A percentile compares a stretch with the other conserved stretches of the same genome.
Conservation (phyloP, 2,888 invertebrate species). For the Tetragonula carbonaria region DNA sequence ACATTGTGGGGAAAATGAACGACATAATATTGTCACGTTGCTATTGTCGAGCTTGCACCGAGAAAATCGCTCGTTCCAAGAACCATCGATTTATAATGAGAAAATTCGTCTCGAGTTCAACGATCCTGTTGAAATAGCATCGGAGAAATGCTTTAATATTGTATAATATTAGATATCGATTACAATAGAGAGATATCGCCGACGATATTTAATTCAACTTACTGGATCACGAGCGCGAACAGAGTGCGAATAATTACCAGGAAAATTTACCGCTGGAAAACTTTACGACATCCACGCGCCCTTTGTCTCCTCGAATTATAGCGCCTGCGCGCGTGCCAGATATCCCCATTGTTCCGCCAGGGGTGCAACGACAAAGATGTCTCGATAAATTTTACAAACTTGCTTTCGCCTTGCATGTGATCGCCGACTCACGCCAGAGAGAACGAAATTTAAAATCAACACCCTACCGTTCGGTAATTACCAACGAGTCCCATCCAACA, state of each 20-base stretch:
- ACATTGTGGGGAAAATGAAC: too few species aligned
- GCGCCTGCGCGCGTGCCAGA: slow-evolving; percentile 31
- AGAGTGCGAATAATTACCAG: slow-evolving; percentile 23
- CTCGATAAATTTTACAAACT: slow-evolving; percentile 46
- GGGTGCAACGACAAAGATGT: slow-evolving; percentile 38
- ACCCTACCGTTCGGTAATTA: background rate
- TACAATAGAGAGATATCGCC: too few species aligned
- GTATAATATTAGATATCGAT: too few species aligned
- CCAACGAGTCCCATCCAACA: background rate
- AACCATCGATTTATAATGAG: too few species aligned
- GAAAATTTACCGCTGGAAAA: slow-evolving; percentile 17
- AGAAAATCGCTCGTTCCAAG: too few species aligned
- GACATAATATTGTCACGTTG: too few species aligned
- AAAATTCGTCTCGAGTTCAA: too few species aligned
- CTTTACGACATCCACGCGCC: slow-evolving; percentile 22
- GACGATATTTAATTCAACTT: slow-evolving; percentile 22
- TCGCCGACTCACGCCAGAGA: too few species aligned
- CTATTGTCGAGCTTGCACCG: too few species aligned
- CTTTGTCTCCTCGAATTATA: slow-evolving; percentile 42
- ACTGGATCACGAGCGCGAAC: background rate
- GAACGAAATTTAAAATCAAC: background rate
- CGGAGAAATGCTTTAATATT: too few species aligned
- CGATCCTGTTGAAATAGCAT: too few species aligned
- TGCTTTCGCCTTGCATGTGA: background rate
- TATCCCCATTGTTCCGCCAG: slow-evolving; percentile 32